Percentiles rank a stretch among this genome's conserved stretches.
phyloP scores from a whole-genome alignment of 2,888 invertebrate genomes.

The Epiblema foenella region DNA sequence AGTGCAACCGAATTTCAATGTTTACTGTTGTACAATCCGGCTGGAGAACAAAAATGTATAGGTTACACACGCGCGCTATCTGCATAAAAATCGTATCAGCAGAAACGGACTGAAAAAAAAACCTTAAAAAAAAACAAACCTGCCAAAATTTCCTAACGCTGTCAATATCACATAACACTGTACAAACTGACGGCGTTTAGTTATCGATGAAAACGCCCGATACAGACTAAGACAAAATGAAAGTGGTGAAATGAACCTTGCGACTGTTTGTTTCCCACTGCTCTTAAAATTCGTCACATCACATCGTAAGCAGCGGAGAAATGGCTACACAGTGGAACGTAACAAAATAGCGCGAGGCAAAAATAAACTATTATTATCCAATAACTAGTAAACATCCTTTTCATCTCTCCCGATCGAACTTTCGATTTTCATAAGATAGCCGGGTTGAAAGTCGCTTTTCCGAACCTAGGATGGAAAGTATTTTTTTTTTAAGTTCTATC shows the following conservation, averaged over 20 bases:
- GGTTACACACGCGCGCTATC: slow-evolving; percentile 25
- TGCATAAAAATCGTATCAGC: slow-evolving; percentile 7
- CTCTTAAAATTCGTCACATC: slow-evolving; percentile 64
- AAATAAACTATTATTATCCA: not conserved
- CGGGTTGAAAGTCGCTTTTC: too few species aligned
- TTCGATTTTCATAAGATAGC: too few species aligned
- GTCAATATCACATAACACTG: slow-evolving; percentile 13
- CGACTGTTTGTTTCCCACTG: slow-evolving; percentile 65
- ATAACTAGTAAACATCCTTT: too few species aligned
- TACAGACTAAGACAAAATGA: slow-evolving; percentile 31
- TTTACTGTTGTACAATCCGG: slow-evolving; percentile 29
- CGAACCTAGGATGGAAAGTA: too few species aligned
- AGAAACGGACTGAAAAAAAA: slow-evolving; percentile 15
- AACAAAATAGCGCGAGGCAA: slow-evolving; percentile 9
- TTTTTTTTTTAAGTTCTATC: too few species aligned
- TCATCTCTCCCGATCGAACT: too few species aligned
- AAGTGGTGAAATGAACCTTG: slow-evolving; percentile 48
- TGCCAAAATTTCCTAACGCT: slow-evolving; percentile 23
- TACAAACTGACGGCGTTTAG: slow-evolving; percentile 17
- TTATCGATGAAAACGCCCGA: slow-evolving; percentile 23
- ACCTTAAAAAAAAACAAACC: slow-evolving; percentile 24
- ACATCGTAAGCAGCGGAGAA: slow-evolving; percentile 42
- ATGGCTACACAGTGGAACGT: slow-evolving; percentile 43
- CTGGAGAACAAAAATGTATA: slow-evolving; percentile 31
- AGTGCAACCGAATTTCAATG: slow-evolving; percentile 27